A percentile compares a stretch with the other conserved stretches of the same genome.
Evolutionary conservation across 1,140 invertebrate species (phyloP).

Genomic region (Polypedilum vanderplanki): DNA sequence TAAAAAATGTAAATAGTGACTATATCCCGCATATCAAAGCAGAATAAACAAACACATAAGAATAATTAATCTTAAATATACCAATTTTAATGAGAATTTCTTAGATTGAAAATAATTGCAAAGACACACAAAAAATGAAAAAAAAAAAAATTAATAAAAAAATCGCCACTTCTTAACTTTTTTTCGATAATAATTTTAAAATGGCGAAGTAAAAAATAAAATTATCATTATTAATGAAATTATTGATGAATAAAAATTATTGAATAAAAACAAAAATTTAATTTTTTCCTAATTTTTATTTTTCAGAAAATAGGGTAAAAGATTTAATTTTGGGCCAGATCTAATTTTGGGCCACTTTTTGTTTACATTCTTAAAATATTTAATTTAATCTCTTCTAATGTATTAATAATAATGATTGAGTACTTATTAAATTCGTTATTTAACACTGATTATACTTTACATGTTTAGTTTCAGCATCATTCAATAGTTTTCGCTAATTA

Average conservation of each 20-base stretch:
- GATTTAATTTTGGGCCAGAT: no score
- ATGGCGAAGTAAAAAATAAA: slow-evolving; percentile 3
- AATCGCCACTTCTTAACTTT: neutral
- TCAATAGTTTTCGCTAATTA: no score
- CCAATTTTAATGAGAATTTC: slow-evolving; percentile 13
- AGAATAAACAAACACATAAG: neutral
- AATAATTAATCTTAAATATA: neutral
- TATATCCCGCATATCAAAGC: slow-evolving; percentile 11
- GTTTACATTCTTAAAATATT: no score
- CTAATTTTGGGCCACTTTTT: no score
- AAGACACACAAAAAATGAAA: neutral
- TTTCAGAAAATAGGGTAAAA: neutral
- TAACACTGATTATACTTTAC: no score
- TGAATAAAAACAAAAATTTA: neutral
- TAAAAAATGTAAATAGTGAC: neutral
- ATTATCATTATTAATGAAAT: slow-evolving; percentile 20
- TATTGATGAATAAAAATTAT: slow-evolving; percentile 20
- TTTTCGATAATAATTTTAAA: neutral
- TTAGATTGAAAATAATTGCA: neutral
- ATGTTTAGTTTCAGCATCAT: no score
- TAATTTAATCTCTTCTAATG: no score
- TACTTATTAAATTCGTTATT: no score
- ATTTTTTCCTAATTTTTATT: neutral
- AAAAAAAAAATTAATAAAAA: neutral
- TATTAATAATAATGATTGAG: no score